A percentile compares a stretch with the other conserved stretches of the same genome.
Conservation (phyloP, 2,797 vertebrate species). For the Tinamus major region DNA sequence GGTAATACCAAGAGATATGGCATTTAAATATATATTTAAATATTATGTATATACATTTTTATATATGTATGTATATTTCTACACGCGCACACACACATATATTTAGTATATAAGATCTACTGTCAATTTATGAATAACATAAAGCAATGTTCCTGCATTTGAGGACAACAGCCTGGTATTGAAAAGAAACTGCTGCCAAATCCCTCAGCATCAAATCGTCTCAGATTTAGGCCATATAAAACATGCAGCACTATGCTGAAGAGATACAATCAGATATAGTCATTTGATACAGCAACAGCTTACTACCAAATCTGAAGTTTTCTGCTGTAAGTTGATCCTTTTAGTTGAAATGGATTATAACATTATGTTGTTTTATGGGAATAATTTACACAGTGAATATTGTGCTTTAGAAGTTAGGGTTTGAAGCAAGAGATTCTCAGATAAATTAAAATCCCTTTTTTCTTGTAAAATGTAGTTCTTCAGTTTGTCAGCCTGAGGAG, state of each 20-base stretch:
- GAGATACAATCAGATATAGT: not conserved
- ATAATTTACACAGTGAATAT: not conserved
- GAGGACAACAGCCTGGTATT: not conserved
- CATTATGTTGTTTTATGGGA: not conserved
- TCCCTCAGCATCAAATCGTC: not conserved
- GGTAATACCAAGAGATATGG: not conserved
- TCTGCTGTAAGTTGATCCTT: not conserved
- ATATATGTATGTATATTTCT: not conserved
- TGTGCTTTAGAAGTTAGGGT: not conserved
- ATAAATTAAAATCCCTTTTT: not conserved
- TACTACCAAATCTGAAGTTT: not conserved
- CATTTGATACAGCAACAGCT: not conserved
- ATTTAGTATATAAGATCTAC: not conserved
- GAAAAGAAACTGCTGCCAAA: not conserved
- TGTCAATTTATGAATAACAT: not conserved
- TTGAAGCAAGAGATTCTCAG: not conserved
- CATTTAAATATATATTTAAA: accelerated
- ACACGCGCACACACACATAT: not conserved
- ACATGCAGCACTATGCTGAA: accelerated
- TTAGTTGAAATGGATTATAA: not conserved
- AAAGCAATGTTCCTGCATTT: not conserved
- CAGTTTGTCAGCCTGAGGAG: not conserved
- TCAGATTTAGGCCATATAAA: not conserved
- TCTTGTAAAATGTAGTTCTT: not conserved
- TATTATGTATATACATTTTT: too few relatives aligned